Evolutionary conservation across 2,888 invertebrate genomes (phyloP), one percentile per base, ranked within the genome.

Genomic region (Thecocarcelia acutangulata): DNA sequence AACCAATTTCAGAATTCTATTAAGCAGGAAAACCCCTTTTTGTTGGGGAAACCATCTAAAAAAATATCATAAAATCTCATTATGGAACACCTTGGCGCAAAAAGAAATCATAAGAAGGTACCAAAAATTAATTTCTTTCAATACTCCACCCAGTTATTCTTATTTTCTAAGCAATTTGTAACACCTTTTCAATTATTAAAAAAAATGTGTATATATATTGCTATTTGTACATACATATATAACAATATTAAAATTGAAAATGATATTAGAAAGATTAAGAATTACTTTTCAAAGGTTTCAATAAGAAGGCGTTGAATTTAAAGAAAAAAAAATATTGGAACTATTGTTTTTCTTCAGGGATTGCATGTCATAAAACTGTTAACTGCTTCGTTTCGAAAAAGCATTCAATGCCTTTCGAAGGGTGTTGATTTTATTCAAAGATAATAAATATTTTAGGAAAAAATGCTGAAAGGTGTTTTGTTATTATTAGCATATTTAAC

Each of bases 351-450:
- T 79, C 74, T n/a, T 54, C 33, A 52, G 78, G 61, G 84, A 85
- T 85, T 84, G 85, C 85, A 84, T 85, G 85, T 76, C 64, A 79
- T 64, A 83, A 69, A 83, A 83, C 84, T 84, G 85, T 85, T 85
- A 84, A 82, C 81, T 83, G 83, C 79, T 83, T 83, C 75, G 42
- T 83, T 75, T 54, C 24, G 9, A 21, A 44, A 37, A n/a, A 15
- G n/a, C 48, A 64, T 44, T 33, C 33, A 33, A 8, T 68, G 37
- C 50, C 59, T 2, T 73, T 74, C 69, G 21, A 75, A 59, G 42
- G 66, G 58, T 74, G 75, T 75, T 33, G 33, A 33, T 33, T 3
- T 33, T 6, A 40, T 75, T 50, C 19, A 28, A 42, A 58, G 19
- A 52, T 50, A 72, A 72, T 50, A 72, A 24, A 50, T 54, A n/a